Conservation (phyloP, 2,888 invertebrate species). For the Epistrophe eligans region DNA sequence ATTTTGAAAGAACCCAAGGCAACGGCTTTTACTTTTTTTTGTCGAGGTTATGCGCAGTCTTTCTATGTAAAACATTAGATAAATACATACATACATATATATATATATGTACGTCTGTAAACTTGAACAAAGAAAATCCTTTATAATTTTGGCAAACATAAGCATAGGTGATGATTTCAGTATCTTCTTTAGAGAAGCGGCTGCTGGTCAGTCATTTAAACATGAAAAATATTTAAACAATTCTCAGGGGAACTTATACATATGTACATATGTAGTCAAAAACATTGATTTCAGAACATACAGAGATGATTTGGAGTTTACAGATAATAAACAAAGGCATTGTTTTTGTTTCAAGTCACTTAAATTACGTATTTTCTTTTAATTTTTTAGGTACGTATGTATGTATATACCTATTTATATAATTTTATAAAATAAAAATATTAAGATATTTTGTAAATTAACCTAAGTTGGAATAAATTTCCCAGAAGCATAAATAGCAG, state of each 20-base stretch:
- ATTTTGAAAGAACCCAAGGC: not conserved
- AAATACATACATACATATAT: not conserved
- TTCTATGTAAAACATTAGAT: not conserved
- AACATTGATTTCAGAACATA: not conserved
- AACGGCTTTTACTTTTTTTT: not conserved
- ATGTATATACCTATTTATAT: too few species aligned
- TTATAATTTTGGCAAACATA: conserved; percentile 8
- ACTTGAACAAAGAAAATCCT: conserved; percentile 23
- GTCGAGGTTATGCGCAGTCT: conserved; percentile 25
- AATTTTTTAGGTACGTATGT: too few species aligned
- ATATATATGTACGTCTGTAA: not conserved
- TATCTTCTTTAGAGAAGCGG: not conserved
- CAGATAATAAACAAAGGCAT: too few species aligned
- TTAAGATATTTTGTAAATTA: too few species aligned
- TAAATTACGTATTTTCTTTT: too few species aligned
- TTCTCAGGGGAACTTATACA: not conserved
- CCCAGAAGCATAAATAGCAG: too few species aligned
- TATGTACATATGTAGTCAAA: not conserved
- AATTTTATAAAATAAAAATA: too few species aligned
- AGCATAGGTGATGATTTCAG: conserved; percentile 4
- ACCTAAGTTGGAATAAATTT: too few species aligned
- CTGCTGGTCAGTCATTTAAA: not conserved
- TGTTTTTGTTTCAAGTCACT: too few species aligned
- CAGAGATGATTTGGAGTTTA: not conserved
- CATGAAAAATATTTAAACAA: not conserved